Evolutionary conservation across 2,113 vertebrate genomes (phyloP), one percentile per base, ranked within the genome.

Genomic region (Dipodomys merriami): DNA sequence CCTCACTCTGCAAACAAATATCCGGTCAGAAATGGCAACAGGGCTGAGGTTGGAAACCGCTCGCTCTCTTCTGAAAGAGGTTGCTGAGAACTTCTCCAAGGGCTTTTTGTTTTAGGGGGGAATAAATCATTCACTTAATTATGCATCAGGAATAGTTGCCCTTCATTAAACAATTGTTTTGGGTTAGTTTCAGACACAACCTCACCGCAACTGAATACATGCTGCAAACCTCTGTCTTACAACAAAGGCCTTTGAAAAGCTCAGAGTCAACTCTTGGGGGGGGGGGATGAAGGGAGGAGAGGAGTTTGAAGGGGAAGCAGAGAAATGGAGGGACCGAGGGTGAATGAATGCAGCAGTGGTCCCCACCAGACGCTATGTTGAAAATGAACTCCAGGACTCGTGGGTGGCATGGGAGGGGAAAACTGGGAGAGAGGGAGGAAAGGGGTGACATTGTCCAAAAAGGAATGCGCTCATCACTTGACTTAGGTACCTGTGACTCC

Each of bases 111-210:
- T 39, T 83, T 25, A 53, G 72, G 60, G 60, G 20, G 20, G 6
- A 16, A 19, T 67, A 79, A 30, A 0, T 6, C 6, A 15, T 39
- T 39, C 19, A 29, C 23, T 12, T n/a, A 68, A 69, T 73, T 74
- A 22, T 74, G 11, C 71, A 33, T 83, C 71, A 79, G 80, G 83
- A 88, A 80, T 65, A 69, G 15, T 16, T 93, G 15, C 8, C 22
- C 53, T 78, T 94, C 20, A 68, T 13, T 46, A 46, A 93, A 19
- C 13, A 80, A 77, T 25, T 78, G 9, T 68, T 95, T 83, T 85
- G 53, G 2, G 20, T 92, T 91, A 73, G 29, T 80, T 8, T 89
- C 79, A 71, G 67, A 49, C 3, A 25, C 39, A 88, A 83, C 3
- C 53, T 57, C 53, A 57, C 11, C 53, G 53, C 33, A 91, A 76